A percentile compares a stretch with the other conserved stretches of the same genome.
Evolutionary conservation across 2,113 vertebrate species (phyloP).

Genomic region (Mugil cephalus): DNA sequence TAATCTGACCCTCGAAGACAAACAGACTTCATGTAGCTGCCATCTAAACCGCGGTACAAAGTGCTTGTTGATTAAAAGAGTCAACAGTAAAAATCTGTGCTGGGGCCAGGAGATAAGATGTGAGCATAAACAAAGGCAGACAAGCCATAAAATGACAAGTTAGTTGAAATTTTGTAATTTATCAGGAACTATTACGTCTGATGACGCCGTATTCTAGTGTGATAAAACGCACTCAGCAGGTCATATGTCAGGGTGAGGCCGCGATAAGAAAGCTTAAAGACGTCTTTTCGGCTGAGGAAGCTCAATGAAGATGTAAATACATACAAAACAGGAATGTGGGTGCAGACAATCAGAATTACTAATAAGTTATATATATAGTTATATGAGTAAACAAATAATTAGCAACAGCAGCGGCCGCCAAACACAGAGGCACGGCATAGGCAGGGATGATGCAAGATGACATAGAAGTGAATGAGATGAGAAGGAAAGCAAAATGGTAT

Average conservation of each 20-base stretch:
- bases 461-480: constrained; percentile 7
- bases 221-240: no score
- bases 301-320: no score
- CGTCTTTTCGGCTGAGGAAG: no score
- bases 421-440: constrained; percentile 6
- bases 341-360: no score
- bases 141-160: background rate
- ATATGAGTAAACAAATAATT: no score
- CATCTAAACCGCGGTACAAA: constrained; percentile 31
- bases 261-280: no score
- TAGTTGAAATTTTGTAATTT: background rate
- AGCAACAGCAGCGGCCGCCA: constrained; percentile 12
- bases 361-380: no score
- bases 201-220: no score
- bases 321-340: background rate
- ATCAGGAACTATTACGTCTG: no score
- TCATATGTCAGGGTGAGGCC: no score
- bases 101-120: constrained; percentile 9
- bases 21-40: background rate
- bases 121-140: background rate
- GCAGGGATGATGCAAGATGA: constrained; percentile 10
- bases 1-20: constrained; percentile 15
- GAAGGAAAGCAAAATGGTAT: constrained; percentile 25
- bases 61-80: constrained; percentile 2
- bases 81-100: background rate